Percentiles rank a stretch among this genome's conserved stretches.
phyloP scores from a whole-genome alignment of 2,113 vertebrate species.

The Petroica traversi region DNA sequence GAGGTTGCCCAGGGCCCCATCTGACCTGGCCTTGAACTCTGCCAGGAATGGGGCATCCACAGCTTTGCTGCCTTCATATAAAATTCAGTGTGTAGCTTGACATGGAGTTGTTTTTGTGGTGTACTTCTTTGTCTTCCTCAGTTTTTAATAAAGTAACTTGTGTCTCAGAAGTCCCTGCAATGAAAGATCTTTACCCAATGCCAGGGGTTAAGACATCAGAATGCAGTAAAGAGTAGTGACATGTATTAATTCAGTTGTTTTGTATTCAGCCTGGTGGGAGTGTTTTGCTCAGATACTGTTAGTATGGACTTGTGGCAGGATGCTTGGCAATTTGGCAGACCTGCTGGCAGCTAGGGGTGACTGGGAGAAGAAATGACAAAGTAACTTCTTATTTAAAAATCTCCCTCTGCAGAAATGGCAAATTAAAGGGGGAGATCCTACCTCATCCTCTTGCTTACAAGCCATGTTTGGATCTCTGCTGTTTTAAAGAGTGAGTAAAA shows the following conservation, averaged over 20 bases:
- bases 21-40: not conserved
- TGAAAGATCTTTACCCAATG: not conserved
- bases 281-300: not conserved
- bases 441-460: constrained; percentile 68
- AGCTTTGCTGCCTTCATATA: not conserved
- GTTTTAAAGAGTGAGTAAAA: constrained; percentile 76
- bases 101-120: not conserved
- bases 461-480: constrained; percentile 67
- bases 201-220: not conserved
- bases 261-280: not conserved
- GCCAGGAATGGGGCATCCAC: not conserved
- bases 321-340: not conserved
- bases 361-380: constrained; percentile 32
- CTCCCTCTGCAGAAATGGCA: constrained; percentile 76
- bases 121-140: not conserved
- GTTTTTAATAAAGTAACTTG: not conserved
- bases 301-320: not conserved
- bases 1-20: not conserved
- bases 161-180: not conserved
- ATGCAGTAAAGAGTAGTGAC: not conserved
- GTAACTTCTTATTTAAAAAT: constrained; percentile 74
- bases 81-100: not conserved
- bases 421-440: constrained; percentile 65
- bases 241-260: not conserved
- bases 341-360: not conserved